A percentile compares a stretch with the other conserved stretches of the same genome.
Evolutionary conservation across 2,113 vertebrate genomes (phyloP).

Genomic region (Plecturocebus donacophilus): DNA sequence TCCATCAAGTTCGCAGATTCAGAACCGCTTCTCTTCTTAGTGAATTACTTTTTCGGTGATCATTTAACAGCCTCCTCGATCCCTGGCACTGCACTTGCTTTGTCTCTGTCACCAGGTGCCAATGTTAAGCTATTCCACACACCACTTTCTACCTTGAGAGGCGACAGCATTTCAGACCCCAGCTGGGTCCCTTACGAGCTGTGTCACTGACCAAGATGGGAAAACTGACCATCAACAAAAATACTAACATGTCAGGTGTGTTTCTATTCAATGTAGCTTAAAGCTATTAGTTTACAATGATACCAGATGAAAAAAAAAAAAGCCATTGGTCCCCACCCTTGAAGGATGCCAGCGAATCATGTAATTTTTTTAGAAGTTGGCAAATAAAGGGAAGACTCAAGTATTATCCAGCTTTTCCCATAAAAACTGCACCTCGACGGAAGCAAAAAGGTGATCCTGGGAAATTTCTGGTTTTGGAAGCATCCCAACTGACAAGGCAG

Average conservation of each 20-base stretch:
- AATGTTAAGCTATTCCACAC: background rate
- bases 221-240: background rate
- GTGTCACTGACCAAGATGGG: background rate
- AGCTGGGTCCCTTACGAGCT: background rate
- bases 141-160: background rate
- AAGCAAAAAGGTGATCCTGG: background rate
- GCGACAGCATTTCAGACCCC: background rate
- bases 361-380: background rate
- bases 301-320: background rate
- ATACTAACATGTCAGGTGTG: background rate
- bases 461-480: background rate
- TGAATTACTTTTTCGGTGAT: background rate
- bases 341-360: background rate
- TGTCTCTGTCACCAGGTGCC: background rate
- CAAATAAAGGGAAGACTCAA: background rate
- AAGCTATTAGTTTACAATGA: background rate
- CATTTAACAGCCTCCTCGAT: background rate
- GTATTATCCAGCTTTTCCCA: background rate
- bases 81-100: background rate
- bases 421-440: fast-evolving
- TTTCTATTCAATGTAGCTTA: background rate
- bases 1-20: background rate
- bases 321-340: background rate
- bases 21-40: background rate
- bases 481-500: background rate